Evolutionary conservation across 2,113 vertebrate species (phyloP), one percentile per base, ranked within the genome.

Genomic region (Reinhardtius hippoglossoides): DNA sequence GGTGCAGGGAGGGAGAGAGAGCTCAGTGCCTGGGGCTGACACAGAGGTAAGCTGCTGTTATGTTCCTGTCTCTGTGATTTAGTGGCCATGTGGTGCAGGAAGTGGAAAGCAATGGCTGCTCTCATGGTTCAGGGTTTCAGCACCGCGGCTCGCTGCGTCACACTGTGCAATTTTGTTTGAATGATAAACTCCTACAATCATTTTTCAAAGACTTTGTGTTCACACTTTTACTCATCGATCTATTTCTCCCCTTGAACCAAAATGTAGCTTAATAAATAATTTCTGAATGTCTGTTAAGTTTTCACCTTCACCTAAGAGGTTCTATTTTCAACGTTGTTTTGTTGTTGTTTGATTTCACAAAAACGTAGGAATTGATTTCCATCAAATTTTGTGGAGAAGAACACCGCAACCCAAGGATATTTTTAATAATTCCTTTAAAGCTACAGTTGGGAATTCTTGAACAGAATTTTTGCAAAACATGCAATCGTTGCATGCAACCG

Each of bases 1-100:
- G 79, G 86, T 84, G 76, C 75, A 67, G 82, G 77, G 72, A 76
- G 82, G 56, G 80, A 68, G 66, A 82, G 50, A 55, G 76, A 27
- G 64, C 85, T 76, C 35, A 15, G 83, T 64, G 83, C 84, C 67
- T 69, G 54, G 85, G 80, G 89, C 78, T 76, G 85, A 87, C 90
- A 87, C 82, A 71, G 81, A 90, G 89, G 89, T 93, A 90, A 91
- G 87, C 86, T 83, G 81, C 84, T 78, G 87, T 90, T 90, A 82
- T 87, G 84, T 85, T 84, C 76, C 84, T 83, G 88, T 92, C 84
- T 79, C 83, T 84, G 78, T 85, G 87, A 89, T 90, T 91, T 89
- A 86, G 80, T 64, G 80, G 77, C 79, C 83, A 81, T 72, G 84
- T 81, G 82, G 84, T 77, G 74, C 48, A 78, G 78, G 70, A 75